phyloP scores from a whole-genome alignment of 2,888 invertebrate species.

The Eupithecia subumbrata region DNA sequence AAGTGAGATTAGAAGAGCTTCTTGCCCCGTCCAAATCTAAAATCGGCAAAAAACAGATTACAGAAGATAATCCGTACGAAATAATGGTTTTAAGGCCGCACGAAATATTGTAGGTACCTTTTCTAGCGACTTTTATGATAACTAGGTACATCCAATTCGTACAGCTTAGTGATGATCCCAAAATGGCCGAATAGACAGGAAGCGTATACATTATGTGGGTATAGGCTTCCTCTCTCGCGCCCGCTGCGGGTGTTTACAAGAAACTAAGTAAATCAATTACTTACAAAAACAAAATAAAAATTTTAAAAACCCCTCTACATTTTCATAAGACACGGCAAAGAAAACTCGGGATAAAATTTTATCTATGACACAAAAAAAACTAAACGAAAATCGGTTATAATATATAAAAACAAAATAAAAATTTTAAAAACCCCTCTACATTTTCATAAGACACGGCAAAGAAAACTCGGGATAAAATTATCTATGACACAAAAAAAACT shows the following conservation, averaged over 20 bases:
- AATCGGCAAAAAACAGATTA: not conserved
- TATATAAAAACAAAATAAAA: no score
- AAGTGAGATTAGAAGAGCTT: not conserved
- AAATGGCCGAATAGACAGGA: not conserved
- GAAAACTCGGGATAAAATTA: no score
- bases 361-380: no score
- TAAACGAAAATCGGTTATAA: no score
- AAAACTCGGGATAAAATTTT: no score
- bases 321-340: no score
- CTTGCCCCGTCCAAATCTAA: not conserved
- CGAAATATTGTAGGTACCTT: not conserved
- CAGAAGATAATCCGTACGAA: not conserved
- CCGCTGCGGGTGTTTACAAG: not conserved
- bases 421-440: no score
- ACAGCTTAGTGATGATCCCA: not conserved
- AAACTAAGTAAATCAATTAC: not conserved
- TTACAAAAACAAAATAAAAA: no score
- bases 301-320: no score
- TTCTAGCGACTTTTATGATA: not conserved
- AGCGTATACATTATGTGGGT: not conserved
- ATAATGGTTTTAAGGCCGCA: not conserved
- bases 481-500: no score
- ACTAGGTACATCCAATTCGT: not conserved
- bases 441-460: no score
- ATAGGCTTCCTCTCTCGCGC: not conserved